Evolutionary conservation across 1,140 invertebrate genomes (phyloP).

Genomic region (Octopus bimaculoides): DNA sequence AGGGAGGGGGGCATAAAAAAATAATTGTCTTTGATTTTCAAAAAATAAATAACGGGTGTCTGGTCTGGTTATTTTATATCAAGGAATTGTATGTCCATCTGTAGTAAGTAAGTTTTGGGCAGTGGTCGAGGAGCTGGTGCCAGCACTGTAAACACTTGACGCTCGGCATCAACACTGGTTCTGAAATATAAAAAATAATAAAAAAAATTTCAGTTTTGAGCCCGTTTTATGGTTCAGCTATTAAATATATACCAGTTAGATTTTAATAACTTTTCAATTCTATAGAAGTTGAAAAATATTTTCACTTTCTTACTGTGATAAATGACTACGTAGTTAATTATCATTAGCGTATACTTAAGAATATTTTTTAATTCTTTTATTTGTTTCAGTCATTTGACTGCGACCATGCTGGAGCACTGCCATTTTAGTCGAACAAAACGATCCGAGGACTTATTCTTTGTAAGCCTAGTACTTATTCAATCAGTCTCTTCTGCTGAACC

Average conservation of each 20-base stretch:
- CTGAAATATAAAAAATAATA: conserved; percentile 62
- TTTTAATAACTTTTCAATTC: background rate
- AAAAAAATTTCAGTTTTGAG: conserved; percentile 18
- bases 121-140: conserved; percentile 89
- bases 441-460: too few species aligned
- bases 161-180: conserved; percentile 84
- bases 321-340: background rate
- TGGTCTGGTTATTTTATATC: conserved; percentile 47
- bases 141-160: conserved; percentile 81
- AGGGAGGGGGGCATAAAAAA: too few species aligned
- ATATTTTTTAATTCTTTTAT: background rate
- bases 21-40: too few species aligned
- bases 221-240: background rate
- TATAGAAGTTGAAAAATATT: background rate
- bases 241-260: background rate
- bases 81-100: conserved; percentile 55
- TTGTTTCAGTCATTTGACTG: background rate
- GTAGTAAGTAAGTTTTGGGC: conserved; percentile 66
- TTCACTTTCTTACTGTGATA: background rate
- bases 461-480: too few species aligned
- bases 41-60: too few species aligned
- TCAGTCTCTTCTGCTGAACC: too few species aligned
- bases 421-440: too few species aligned
- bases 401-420: too few species aligned
- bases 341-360: background rate